Evolutionary conservation across 2,113 vertebrate species (phyloP).

Genomic region (Varanus komodoensis): DNA sequence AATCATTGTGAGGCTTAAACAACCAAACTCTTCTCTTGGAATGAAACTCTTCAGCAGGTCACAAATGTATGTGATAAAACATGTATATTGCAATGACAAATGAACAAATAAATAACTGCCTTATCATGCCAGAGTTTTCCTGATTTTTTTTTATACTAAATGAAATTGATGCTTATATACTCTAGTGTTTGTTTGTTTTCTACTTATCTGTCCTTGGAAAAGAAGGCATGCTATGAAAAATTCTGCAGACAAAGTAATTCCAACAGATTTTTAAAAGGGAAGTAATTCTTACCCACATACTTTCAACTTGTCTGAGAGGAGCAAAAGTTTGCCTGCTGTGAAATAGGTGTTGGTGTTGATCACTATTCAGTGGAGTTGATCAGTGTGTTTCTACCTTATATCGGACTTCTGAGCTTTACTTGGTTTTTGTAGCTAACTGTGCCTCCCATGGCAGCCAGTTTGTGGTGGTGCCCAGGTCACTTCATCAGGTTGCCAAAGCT

Average conservation of each 20-base stretch:
- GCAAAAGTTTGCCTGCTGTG: no score
- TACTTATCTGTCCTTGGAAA: neutral
- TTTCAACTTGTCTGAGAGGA: neutral
- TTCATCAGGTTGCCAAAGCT: no score
- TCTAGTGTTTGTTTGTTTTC: neutral
- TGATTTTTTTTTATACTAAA: neutral
- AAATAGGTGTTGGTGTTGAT: no score
- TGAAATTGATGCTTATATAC: neutral
- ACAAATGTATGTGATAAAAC: neutral
- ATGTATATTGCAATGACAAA: neutral
- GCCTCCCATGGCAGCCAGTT: no score
- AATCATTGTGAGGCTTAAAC: neutral
- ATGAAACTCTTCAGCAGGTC: slow-evolving; percentile 5
- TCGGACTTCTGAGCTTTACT: no score
- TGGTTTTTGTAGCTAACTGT: no score
- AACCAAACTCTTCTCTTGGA: neutral
- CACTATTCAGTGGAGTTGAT: no score
- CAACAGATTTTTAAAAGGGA: neutral
- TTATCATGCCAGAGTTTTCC: slow-evolving; percentile 3
- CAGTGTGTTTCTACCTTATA: no score
- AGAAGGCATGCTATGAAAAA: neutral
- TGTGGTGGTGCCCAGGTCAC: no score
- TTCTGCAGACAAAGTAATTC: neutral
- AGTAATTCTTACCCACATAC: neutral
- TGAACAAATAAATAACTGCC: slow-evolving; percentile 27